These are phyloP conservation scores for Digitonthophagus gazella DNA, from an alignment of 2,888 invertebrate genomes.

Conservation along the genomic window DNA sequence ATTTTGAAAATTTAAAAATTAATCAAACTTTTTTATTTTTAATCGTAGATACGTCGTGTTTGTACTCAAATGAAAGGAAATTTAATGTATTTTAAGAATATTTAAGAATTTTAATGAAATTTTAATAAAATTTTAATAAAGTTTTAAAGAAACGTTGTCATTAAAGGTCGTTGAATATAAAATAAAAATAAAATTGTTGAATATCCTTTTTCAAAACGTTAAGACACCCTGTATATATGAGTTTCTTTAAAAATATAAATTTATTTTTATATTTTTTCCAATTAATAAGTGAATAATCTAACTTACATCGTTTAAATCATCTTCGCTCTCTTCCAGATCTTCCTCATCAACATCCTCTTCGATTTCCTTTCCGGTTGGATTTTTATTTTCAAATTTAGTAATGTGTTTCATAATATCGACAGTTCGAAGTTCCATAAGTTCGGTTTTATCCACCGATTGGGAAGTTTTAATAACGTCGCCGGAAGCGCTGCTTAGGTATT, in stretches of 20 bases:
- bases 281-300: conserved; percentile 1
- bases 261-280: no score
- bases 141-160: no score
- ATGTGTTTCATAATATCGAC: conserved; percentile 48
- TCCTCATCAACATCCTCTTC: conserved; percentile 10
- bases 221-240: background rate
- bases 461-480: conserved; percentile 35
- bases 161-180: no score
- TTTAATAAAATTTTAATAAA: no score
- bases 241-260: background rate
- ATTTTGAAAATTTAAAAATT: no score
- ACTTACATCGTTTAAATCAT: conserved; percentile 8
- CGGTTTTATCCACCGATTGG: conserved; percentile 30
- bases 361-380: conserved; percentile 19
- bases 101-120: no score
- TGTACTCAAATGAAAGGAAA: no score
- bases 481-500: conserved; percentile 39
- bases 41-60: no score
- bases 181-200: no score
- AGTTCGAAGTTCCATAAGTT: conserved; percentile 40
- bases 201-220: no score
- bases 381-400: conserved; percentile 45
- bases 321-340: conserved; percentile 13
- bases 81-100: no score
- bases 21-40: no score